Conservation (phyloP, 2,888 invertebrate genomes). For the Calephelis perditalis region DNA sequence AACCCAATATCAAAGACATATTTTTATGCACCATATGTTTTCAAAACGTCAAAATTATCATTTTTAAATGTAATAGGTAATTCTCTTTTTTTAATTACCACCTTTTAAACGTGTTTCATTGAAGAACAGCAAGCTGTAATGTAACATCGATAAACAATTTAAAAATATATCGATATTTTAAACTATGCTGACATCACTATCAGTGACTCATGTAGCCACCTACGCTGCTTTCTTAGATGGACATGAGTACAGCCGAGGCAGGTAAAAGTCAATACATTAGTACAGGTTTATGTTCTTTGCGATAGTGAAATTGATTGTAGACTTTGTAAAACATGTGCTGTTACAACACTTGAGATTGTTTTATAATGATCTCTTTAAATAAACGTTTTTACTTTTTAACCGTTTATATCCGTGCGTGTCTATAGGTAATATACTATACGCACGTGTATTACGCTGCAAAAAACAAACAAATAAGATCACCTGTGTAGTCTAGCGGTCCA, state of each 20-base stretch:
- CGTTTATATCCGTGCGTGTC: too few species aligned
- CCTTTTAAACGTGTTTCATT: neutral
- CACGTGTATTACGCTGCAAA: too few species aligned
- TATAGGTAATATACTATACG: too few species aligned
- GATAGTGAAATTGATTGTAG: slow-evolving; percentile 15
- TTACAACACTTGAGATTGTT: neutral
- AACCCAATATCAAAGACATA: too few species aligned
- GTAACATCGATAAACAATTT: too few species aligned
- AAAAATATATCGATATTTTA: neutral
- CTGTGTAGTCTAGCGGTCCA: too few species aligned
- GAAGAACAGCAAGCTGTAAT: too few species aligned
- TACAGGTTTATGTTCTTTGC: slow-evolving; percentile 11
- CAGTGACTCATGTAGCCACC: slow-evolving; percentile 30
- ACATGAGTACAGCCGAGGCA: slow-evolving; percentile 16
- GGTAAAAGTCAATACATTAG: slow-evolving; percentile 15
- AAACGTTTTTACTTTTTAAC: too few species aligned
- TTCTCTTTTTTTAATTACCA: neutral
- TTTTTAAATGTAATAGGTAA: too few species aligned
- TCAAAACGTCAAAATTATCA: too few species aligned
- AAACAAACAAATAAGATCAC: too few species aligned
- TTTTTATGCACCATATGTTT: too few species aligned
- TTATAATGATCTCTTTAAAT: neutral
- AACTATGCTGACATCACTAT: neutral
- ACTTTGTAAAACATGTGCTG: slow-evolving; percentile 16
- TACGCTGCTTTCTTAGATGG: slow-evolving; percentile 23